phyloP scores from a whole-genome alignment of 2,113 vertebrate genomes.

The Syngnathoides biaculeatus region DNA sequence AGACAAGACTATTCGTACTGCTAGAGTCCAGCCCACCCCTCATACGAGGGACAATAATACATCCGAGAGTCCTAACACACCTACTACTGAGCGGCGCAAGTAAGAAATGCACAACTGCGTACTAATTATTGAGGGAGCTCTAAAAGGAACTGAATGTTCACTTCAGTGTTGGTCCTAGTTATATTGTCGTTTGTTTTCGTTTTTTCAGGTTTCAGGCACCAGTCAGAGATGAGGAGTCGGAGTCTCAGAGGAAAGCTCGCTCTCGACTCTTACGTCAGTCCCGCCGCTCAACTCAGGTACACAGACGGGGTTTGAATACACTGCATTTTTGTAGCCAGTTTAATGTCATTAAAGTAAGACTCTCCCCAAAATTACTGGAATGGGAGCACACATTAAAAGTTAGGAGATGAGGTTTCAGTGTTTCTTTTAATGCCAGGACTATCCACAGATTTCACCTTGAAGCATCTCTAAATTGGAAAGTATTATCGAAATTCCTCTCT shows the following conservation, averaged over 20 bases:
- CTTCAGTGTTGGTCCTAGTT: not conserved
- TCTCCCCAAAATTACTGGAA: too few relatives aligned
- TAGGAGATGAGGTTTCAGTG: too few relatives aligned
- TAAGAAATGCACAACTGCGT: constrained; percentile 38
- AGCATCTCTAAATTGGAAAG: too few relatives aligned
- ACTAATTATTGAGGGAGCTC: not conserved
- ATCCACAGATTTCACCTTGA: too few relatives aligned
- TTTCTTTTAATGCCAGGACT: too few relatives aligned
- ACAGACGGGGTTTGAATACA: not conserved
- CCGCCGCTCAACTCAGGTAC: constrained; percentile 87
- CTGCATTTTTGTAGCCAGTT: not conserved
- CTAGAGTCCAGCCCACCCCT: constrained; percentile 77
- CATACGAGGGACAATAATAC: constrained; percentile 56
- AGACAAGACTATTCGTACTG: constrained; percentile 74
- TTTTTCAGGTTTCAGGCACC: constrained; percentile 83
- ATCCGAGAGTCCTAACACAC: constrained; percentile 68
- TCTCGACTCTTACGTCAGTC: constrained; percentile 87
- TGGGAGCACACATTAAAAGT: too few relatives aligned
- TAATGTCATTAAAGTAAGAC: not conserved
- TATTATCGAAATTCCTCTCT: too few relatives aligned
- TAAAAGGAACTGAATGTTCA: not conserved
- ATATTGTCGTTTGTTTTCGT: not conserved
- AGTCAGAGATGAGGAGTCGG: constrained; percentile 85
- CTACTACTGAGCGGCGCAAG: constrained; percentile 65
- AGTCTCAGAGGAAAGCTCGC: constrained; percentile 87